phyloP scores from a whole-genome alignment of 2,113 vertebrate species.

The Hemichromis elongatus region DNA sequence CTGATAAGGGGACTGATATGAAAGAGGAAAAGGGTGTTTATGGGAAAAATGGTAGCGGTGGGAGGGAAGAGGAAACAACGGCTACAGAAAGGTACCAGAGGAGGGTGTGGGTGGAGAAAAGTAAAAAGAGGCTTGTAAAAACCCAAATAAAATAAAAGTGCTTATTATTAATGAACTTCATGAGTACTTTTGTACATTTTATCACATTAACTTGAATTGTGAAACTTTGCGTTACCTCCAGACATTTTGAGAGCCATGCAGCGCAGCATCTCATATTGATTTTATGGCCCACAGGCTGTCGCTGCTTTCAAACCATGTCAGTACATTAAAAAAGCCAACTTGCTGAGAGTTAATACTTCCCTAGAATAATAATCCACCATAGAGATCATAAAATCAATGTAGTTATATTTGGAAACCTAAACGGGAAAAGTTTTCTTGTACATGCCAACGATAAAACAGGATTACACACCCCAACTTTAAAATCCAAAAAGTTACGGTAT shows the following conservation, averaged over 20 bases:
- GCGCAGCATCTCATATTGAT: background rate
- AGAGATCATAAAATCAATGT: background rate
- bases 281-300: background rate
- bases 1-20: background rate
- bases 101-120: background rate
- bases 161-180: background rate
- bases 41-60: background rate
- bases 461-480: background rate
- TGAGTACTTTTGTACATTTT: background rate
- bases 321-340: background rate
- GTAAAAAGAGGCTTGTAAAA: background rate
- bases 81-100: background rate
- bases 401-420: background rate
- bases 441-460: background rate
- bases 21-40: background rate
- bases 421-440: background rate
- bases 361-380: background rate
- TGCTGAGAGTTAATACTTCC: background rate
- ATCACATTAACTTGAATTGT: conserved; percentile 1
- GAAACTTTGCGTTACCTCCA: background rate
- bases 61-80: background rate
- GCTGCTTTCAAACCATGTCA: background rate
- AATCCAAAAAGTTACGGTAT: background rate
- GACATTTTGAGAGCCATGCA: background rate
- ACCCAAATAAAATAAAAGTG: background rate